Evolutionary conservation across 2,888 invertebrate species (phyloP).

Genomic region (Laothoe populi): DNA sequence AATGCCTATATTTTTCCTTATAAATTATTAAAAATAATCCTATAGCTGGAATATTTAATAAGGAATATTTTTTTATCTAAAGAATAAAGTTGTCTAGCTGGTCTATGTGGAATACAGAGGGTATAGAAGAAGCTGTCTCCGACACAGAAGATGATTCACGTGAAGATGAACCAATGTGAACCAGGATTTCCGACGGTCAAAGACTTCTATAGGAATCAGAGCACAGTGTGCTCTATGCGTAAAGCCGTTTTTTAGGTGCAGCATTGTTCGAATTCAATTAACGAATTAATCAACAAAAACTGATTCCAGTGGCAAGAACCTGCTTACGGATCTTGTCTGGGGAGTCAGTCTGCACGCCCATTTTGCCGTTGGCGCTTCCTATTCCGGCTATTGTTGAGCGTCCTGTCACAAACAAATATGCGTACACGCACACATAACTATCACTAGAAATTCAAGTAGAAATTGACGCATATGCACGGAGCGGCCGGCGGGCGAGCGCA

Average conservation of each 20-base stretch:
- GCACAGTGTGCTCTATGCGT: constrained; percentile 60
- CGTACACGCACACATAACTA: constrained; percentile 55
- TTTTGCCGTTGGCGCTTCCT: constrained; percentile 77
- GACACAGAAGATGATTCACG: constrained; percentile 27
- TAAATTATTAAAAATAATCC: too few species aligned
- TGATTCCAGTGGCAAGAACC: constrained; percentile 63
- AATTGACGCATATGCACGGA: constrained; percentile 37
- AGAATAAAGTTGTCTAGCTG: not conserved
- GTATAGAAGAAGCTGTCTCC: constrained; percentile 1
- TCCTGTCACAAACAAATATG: constrained; percentile 70
- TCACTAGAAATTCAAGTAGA: constrained; percentile 45
- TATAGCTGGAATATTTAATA: too few species aligned
- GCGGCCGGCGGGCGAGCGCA: constrained; percentile 27
- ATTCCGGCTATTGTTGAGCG: constrained; percentile 83
- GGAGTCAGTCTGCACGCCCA: constrained; percentile 67
- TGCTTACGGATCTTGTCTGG: constrained; percentile 74
- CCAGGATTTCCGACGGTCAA: constrained; percentile 72
- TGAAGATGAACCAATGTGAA: constrained; percentile 53
- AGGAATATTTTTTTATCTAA: too few species aligned
- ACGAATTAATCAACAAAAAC: constrained; percentile 61
- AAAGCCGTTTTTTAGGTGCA: constrained; percentile 53
- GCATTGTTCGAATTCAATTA: constrained; percentile 61
- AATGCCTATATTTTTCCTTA: too few species aligned
- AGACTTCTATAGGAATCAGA: constrained; percentile 51
- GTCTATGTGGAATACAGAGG: not conserved